Evolutionary conservation across 2,888 invertebrate species (phyloP).

Genomic region (Plebejus anna): DNA sequence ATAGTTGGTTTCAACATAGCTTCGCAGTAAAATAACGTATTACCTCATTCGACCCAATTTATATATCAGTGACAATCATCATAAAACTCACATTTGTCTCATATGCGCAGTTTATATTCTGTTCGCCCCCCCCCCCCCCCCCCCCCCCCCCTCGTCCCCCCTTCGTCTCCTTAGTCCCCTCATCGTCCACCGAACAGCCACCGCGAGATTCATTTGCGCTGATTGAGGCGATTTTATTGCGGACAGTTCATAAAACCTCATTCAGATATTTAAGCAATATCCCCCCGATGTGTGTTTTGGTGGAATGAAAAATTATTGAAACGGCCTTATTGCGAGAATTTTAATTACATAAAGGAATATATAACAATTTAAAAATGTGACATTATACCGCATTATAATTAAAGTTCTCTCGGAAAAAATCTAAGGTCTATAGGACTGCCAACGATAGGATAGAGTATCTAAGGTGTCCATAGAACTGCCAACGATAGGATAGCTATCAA

Average conservation of each 20-base stretch:
- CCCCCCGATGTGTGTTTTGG: neutral
- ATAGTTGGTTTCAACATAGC: neutral
- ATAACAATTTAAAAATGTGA: no score
- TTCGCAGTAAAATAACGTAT: neutral
- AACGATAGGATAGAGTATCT: no score
- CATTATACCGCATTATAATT: no score
- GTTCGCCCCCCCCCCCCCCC: neutral
- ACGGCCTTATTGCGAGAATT: neutral
- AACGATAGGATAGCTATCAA: no score
- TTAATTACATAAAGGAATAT: neutral
- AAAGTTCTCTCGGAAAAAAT: no score
- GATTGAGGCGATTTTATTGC: conserved; percentile 19
- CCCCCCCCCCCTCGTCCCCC: neutral
- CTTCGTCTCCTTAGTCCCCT: neutral
- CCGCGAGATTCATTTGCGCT: conserved; percentile 14
- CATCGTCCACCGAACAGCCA: neutral
- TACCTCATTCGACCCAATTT: neutral
- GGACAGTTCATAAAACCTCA: conserved; percentile 4
- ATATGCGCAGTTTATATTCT: neutral
- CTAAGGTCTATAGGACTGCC: no score
- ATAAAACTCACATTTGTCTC: conserved; percentile 11
- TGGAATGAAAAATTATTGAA: neutral
- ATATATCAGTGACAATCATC: conserved; percentile 2
- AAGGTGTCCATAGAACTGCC: no score
- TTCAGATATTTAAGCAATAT: conserved; percentile 6